These are phyloP conservation scores for Bugulina stolonifera DNA, from an alignment of 2,888 invertebrate species.

Conservation along the genomic window DNA sequence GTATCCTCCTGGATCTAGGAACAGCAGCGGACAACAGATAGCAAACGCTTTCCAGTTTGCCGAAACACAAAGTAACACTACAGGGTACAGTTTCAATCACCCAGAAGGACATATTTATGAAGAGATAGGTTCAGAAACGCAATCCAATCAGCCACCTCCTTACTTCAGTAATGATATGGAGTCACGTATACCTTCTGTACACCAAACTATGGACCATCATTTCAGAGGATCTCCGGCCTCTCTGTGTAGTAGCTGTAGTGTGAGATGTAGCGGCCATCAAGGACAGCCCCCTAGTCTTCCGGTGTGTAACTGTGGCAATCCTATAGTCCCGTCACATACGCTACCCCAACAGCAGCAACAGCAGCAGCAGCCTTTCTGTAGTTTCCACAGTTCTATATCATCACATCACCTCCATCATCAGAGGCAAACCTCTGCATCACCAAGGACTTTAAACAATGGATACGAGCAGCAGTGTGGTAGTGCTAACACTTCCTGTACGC, in stretches of 20 bases:
- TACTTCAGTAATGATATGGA: background rate
- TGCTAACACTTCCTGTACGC: background rate
- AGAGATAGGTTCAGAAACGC: constrained; percentile 7
- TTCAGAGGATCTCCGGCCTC: background rate
- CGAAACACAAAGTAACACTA: constrained; percentile 10
- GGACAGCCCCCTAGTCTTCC: background rate
- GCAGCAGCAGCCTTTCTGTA: constrained; percentile 17
- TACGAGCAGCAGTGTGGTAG: background rate
- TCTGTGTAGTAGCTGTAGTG: constrained; percentile 17
- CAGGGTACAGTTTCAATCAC: background rate
- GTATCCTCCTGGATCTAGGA: background rate
- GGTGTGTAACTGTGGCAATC: background rate
- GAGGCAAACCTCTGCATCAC: background rate
- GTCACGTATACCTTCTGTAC: background rate
- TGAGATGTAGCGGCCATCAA: background rate
- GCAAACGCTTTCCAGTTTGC: background rate
- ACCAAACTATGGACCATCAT: constrained; percentile 22
- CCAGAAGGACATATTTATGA: constrained; percentile 26
- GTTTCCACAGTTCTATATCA: constrained; percentile 7
- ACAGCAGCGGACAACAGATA: background rate
- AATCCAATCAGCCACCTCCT: background rate
- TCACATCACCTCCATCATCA: background rate
- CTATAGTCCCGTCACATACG: background rate
- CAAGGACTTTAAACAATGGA: background rate
- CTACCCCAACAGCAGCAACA: background rate